Conservation (phyloP, 2,888 invertebrate species). For the Caenorhabditis imperialis region DNA sequence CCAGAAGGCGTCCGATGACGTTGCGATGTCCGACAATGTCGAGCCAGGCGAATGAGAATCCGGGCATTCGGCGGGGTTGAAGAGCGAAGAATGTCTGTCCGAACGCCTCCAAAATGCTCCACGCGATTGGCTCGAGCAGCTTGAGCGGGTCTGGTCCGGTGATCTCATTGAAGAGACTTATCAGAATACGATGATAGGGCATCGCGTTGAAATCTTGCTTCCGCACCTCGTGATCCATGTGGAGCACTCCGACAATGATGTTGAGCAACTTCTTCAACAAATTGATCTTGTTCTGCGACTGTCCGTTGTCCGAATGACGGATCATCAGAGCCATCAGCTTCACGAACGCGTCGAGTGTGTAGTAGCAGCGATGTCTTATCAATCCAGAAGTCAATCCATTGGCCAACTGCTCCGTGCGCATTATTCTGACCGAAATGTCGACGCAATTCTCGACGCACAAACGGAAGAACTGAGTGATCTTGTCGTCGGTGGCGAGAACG, state of each 20-base stretch:
- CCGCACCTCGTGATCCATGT: conserved; percentile 95
- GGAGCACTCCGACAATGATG: conserved; percentile 93
- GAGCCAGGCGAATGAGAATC: conserved; percentile 98
- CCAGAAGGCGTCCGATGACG: conserved; percentile 66
- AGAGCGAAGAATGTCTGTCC: conserved; percentile 86
- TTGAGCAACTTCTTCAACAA: conserved; percentile 92
- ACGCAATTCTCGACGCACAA: conserved; percentile 96
- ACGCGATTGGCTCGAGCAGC: conserved; percentile 90
- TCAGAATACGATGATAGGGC: conserved; percentile 95
- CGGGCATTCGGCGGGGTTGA: conserved; percentile 92
- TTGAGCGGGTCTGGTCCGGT: conserved; percentile 84
- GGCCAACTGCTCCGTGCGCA: conserved; percentile 58
- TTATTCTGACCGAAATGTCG: conserved; percentile 88
- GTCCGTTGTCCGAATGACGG: conserved; percentile 87
- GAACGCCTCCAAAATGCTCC: conserved; percentile 86
- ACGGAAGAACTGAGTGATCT: conserved; percentile 96
- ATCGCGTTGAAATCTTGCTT: conserved; percentile 93
- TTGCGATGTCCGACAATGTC: conserved; percentile 92
- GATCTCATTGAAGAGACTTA: conserved; percentile 95
- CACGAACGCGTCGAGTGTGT: conserved; percentile 83
- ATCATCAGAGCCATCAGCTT: conserved; percentile 82
- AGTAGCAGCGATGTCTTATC: conserved; percentile 91
- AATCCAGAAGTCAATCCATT: conserved; percentile 79
- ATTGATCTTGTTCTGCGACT: conserved; percentile 96
- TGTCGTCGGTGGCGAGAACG: conserved; percentile 95